Evolutionary conservation across 2,797 vertebrate genomes (phyloP), one percentile per base, ranked within the genome.

Genomic region (Alfaro cultratus): DNA sequence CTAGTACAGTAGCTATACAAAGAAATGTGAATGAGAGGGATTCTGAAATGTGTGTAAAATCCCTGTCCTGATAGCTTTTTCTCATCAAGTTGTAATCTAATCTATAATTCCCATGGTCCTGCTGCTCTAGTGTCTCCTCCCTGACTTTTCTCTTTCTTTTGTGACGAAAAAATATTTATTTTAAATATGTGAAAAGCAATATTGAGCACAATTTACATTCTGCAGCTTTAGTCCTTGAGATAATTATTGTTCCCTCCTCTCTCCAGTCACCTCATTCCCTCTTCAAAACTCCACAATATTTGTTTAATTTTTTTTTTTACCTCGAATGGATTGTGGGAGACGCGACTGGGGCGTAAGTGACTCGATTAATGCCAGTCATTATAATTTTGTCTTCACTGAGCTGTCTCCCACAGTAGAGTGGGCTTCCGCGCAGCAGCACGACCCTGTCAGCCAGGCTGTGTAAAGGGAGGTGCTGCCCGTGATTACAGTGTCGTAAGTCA

Each of bases 401-500:
- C 91, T 93, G 94, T 94, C 93, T 92, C 87, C 87, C 77, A 78
- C 41, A 39, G 85, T 83, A 81, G 86, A 78, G 81, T 88, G 76
- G 78, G 81, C 86, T 46, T 77, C 90, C 86, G 68, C 16, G 75
- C 86, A 68, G 75, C 86, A 60, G 87, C 85, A 78, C 86, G 87
- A 94, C 94, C 92, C 91, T 93, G 94, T 94, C 94, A 92, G 91
- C 88, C 90, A 74, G 88, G 89, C 90, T 90, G 62, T 91, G 90
- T 94, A 93, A 94, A 92, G 92, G 86, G 93, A 93, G 94, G 93
- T 92, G 88, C 91, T 91, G 92, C 89, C 90, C 93, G 89, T 95
- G 92, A 96, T 96, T 95, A 95, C 92, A 86, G 86, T 95, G 95
- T 95, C 95, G 88, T 90, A 91, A 95, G 91, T 92, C 94, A 95